Evolutionary conservation across 2,113 vertebrate species (phyloP).

Genomic region (Pseudopodoces humilis): DNA sequence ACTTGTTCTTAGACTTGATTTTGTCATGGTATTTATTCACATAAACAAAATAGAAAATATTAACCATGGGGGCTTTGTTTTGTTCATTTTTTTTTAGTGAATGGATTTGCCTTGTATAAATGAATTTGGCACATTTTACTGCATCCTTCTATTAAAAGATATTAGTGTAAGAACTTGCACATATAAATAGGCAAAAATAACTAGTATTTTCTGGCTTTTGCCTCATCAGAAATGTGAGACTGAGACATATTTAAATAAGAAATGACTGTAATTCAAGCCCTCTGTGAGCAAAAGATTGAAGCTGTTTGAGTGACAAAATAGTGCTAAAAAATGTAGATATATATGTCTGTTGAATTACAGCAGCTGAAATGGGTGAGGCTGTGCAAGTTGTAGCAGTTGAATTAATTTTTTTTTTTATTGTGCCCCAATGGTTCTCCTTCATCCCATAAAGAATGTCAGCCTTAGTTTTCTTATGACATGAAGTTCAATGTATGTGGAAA

Average conservation of each 20-base stretch:
- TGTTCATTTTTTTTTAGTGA: not conserved
- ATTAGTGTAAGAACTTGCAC: not conserved
- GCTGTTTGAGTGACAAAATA: not conserved
- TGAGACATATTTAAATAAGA: not conserved
- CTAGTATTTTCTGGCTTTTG: not conserved
- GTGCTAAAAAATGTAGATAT: not conserved
- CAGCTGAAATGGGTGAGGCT: not conserved
- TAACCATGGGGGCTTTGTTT: fast-evolving
- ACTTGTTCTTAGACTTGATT: not conserved
- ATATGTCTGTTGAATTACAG: not conserved
- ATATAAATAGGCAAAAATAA: not conserved
- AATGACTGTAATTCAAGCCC: not conserved
- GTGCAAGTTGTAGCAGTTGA: not conserved
- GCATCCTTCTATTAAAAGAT: not conserved
- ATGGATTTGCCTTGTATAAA: not conserved
- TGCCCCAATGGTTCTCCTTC: not conserved
- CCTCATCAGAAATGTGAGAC: not conserved
- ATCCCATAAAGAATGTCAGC: not conserved
- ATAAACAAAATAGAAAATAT: not conserved
- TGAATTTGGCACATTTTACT: not conserved
- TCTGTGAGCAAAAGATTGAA: not conserved
- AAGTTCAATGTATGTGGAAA: fast-evolving
- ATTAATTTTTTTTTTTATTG: not conserved
- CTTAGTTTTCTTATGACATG: not conserved
- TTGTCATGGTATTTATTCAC: not conserved